A percentile compares a stretch with the other conserved stretches of the same genome.
phyloP scores from a whole-genome alignment of 2,797 vertebrate genomes.

The Coregonus ussuriensis region DNA sequence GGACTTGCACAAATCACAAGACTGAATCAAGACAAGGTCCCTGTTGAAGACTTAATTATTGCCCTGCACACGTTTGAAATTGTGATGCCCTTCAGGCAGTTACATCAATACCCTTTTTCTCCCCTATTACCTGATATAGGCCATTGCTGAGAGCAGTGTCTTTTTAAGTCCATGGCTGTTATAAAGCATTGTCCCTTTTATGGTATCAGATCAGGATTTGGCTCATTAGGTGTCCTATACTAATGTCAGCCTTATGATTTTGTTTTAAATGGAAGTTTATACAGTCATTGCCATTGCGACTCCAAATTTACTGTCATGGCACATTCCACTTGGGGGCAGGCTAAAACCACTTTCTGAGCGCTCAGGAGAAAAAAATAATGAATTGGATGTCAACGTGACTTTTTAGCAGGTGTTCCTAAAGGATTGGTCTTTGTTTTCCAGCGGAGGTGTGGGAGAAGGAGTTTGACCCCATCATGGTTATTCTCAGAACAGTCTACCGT shows the following conservation, averaged over 20 bases:
- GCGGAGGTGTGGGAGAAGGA: conserved; percentile 98
- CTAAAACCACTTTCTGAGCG: conserved; percentile 43
- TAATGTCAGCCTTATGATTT: not conserved
- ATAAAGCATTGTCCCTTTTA: not conserved
- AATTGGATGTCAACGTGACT: conserved; percentile 19
- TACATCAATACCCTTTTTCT: not conserved
- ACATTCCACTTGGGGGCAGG: conserved; percentile 68
- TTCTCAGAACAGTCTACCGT: conserved; percentile 96
- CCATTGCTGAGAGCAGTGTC: not conserved
- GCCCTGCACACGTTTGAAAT: not conserved
- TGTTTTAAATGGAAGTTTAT: not conserved
- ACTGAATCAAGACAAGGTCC: not conserved
- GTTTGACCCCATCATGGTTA: conserved; percentile 98
- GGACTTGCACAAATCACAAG: not conserved
- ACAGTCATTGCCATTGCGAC: conserved; percentile 2
- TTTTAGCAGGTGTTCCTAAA: conserved; percentile 23
- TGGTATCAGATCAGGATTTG: not conserved
- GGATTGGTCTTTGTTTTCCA: conserved; percentile 58
- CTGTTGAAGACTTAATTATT: not conserved
- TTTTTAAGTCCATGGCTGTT: not conserved
- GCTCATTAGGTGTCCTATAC: not conserved
- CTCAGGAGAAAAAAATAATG: not conserved
- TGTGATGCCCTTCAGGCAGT: not conserved
- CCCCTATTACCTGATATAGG: conserved; percentile 14
- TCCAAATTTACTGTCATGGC: not conserved